Percentiles rank a stretch among this genome's conserved stretches.
Conservation (phyloP, 2,888 invertebrate species). For the Steinernema carpocapsae region DNA sequence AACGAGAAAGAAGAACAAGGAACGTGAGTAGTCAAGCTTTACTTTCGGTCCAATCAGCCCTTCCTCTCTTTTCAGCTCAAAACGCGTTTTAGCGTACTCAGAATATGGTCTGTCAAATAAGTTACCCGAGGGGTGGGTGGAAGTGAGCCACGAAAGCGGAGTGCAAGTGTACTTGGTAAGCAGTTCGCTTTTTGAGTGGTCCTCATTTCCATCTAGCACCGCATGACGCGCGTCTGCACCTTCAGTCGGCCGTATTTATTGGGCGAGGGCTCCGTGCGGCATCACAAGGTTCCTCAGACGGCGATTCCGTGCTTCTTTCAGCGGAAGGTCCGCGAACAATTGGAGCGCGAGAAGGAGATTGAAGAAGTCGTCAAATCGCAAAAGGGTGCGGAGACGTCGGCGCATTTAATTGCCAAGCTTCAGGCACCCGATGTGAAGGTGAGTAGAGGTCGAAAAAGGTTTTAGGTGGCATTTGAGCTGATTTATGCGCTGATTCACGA, state of each 20-base stretch:
- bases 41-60: neutral
- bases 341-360: constrained; percentile 66
- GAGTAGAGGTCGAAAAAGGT: no score
- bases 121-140: constrained; percentile 95
- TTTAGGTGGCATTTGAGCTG: no score
- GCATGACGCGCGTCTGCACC: constrained; percentile 84
- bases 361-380: constrained; percentile 4
- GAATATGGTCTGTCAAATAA: constrained; percentile 75
- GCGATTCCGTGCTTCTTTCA: constrained; percentile 93
- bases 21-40: neutral
- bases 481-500: no score
- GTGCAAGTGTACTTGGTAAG: constrained; percentile 78
- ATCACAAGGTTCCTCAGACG: constrained; percentile 91
- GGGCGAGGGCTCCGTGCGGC: constrained; percentile 87
- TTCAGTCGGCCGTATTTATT: constrained; percentile 91
- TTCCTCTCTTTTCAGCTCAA: constrained; percentile 45
- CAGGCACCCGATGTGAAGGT: constrained; percentile 43
- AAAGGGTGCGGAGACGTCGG: neutral
- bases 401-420: constrained; percentile 36
- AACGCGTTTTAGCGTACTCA: constrained; percentile 56
- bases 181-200: neutral
- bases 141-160: constrained; percentile 91
- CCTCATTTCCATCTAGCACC: constrained; percentile 75
- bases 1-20: neutral
- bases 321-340: constrained; percentile 79